phyloP scores from a whole-genome alignment of 2,113 vertebrate species.

The Globicephala melas region DNA sequence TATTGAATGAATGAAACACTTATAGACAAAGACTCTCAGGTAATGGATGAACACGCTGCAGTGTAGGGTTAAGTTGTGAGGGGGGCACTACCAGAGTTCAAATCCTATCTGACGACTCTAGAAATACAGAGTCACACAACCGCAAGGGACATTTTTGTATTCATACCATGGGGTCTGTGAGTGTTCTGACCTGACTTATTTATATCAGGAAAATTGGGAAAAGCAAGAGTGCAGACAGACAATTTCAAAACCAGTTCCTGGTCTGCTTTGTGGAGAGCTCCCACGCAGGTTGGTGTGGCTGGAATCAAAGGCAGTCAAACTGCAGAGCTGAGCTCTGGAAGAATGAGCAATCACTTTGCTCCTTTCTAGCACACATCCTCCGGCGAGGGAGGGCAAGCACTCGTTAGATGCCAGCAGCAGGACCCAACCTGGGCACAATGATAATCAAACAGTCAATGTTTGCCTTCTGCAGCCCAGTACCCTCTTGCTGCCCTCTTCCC shows the following conservation, averaged over 20 bases:
- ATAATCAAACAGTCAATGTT: background rate
- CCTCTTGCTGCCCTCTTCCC: background rate
- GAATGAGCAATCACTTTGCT: background rate
- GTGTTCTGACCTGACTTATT: background rate
- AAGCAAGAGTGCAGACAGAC: background rate
- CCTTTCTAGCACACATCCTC: background rate
- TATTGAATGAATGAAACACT: background rate
- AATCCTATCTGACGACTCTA: background rate
- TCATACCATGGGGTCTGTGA: background rate
- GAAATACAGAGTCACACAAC: background rate
- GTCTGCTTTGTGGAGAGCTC: background rate
- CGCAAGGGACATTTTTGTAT: background rate
- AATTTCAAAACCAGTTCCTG: background rate
- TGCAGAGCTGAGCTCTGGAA: background rate
- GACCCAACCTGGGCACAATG: background rate
- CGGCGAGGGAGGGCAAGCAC: background rate
- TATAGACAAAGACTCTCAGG: background rate
- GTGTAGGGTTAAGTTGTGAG: background rate
- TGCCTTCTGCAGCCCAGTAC: background rate
- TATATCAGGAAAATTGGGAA: background rate
- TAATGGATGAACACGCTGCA: background rate
- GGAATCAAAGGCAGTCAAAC: background rate
- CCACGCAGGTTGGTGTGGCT: background rate
- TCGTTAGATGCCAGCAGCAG: background rate
- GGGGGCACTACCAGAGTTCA: background rate